A percentile compares a stretch with the other conserved stretches of the same genome.
Evolutionary conservation across 2,113 vertebrate genomes (phyloP).

Genomic region (Chaetops frenatus): DNA sequence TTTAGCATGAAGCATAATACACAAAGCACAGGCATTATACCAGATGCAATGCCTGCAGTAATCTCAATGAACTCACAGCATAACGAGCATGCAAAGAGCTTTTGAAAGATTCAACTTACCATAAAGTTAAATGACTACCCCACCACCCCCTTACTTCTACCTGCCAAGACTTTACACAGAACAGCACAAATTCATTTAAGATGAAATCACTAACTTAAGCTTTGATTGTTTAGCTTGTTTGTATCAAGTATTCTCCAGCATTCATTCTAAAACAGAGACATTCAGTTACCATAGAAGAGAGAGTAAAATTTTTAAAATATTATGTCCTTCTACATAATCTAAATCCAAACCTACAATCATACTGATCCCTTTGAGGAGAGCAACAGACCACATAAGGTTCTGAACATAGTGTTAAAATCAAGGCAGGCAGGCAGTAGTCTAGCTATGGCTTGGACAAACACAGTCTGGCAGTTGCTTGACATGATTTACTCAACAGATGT

Average conservation of each 20-base stretch:
- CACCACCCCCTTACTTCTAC: background rate
- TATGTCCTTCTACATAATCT: background rate
- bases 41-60: background rate
- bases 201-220: background rate
- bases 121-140: background rate
- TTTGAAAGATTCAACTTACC: background rate
- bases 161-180: background rate
- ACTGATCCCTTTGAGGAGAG: background rate
- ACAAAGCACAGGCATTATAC: background rate
- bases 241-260: background rate
- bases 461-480: background rate
- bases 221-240: background rate
- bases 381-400: background rate
- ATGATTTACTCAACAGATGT: background rate
- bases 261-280: background rate
- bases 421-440: background rate
- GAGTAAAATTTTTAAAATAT: background rate
- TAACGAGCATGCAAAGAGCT: background rate
- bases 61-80: background rate
- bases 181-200: background rate
- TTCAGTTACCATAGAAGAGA: background rate
- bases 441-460: background rate
- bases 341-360: background rate
- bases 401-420: background rate
- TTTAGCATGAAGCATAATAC: background rate